Conservation (phyloP, 1,140 invertebrate species). For the Campoletis sonorensis region DNA sequence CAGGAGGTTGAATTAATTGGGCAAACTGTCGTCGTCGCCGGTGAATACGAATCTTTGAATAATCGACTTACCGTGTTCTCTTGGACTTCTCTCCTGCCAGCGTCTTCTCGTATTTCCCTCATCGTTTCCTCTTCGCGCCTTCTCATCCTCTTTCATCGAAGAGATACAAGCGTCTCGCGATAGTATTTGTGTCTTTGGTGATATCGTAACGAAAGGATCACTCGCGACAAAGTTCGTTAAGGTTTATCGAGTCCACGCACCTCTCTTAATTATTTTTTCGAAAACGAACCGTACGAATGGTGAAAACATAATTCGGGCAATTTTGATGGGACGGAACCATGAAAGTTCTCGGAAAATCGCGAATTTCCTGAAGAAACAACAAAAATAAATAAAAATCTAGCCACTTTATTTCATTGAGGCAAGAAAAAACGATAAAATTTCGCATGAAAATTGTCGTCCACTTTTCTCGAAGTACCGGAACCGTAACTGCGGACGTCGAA, state of each 20-base stretch:
- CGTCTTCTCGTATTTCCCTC: background rate
- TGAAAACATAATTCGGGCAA: no score
- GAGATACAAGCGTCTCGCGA: background rate
- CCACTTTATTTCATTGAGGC: no score
- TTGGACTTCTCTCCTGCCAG: constrained; percentile 24
- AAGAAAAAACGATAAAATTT: no score
- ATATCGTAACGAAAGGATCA: constrained; percentile 8
- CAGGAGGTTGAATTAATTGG: constrained; percentile 30
- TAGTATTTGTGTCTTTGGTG: background rate
- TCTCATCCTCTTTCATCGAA: background rate
- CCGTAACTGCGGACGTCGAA: no score
- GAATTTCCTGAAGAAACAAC: no score
- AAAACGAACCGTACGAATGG: background rate
- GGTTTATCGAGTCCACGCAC: background rate
- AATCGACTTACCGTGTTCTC: constrained; percentile 53
- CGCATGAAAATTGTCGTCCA: no score
- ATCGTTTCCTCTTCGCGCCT: constrained; percentile 5
- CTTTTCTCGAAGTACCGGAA: no score
- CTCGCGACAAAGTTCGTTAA: constrained; percentile 38
- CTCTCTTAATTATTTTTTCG: background rate
- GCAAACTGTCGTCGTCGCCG: constrained; percentile 17
- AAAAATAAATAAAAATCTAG: no score
- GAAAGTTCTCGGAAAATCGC: no score
- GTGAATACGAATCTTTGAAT: constrained; percentile 33
- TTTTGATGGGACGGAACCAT: no score